Percentiles rank a stretch among this genome's conserved stretches.
phyloP scores from a whole-genome alignment of 2,113 vertebrate species.

The Hydrolagus affinis region DNA sequence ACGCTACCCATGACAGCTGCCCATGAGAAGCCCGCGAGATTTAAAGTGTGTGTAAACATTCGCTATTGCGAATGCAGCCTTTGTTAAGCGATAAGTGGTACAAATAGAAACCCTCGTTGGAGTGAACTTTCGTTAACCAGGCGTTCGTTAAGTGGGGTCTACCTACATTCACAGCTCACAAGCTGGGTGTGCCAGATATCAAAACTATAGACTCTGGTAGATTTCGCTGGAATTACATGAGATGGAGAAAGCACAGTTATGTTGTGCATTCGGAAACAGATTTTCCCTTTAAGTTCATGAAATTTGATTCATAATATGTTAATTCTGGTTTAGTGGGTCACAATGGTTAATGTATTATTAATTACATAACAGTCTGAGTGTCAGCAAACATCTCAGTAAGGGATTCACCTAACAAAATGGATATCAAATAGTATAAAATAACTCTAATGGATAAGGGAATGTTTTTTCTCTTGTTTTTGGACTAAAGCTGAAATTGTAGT shows the following conservation, averaged over 20 bases:
- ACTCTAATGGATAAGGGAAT: neutral
- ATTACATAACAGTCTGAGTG: neutral
- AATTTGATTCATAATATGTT: neutral
- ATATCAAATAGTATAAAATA: slow-evolving; percentile 9
- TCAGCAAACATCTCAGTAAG: neutral
- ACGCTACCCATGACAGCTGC: too few species aligned
- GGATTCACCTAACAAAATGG: neutral
- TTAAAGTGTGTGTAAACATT: too few species aligned
- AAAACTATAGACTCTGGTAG: neutral
- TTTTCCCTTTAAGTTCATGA: neutral
- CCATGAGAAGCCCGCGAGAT: too few species aligned
- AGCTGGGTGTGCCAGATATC: neutral
- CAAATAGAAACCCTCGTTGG: too few species aligned
- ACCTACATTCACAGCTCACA: too few species aligned
- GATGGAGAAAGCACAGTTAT: neutral
- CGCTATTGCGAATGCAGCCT: too few species aligned
- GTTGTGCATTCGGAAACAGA: neutral
- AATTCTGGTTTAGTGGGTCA: neutral
- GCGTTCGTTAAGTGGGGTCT: too few species aligned
- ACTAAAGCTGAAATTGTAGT: neutral
- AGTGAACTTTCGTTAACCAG: too few species aligned
- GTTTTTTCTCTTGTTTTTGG: neutral
- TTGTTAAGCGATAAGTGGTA: too few species aligned
- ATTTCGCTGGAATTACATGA: neutral
- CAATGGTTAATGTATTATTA: neutral